Evolutionary conservation across 2,113 vertebrate species (phyloP).

Genomic region (Montifringilla adamsi): DNA sequence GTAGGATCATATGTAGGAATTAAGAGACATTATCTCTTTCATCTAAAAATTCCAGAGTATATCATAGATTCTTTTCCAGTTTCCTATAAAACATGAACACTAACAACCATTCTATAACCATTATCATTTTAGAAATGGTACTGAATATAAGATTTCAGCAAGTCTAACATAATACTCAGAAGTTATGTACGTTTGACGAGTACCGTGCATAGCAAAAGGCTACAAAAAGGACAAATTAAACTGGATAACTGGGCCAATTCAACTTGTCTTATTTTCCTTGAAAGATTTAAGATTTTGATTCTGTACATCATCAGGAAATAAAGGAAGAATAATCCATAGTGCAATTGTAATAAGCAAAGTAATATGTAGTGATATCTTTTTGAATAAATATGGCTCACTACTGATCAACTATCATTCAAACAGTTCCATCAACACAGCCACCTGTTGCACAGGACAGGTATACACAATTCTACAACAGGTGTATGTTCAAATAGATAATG

Average conservation of each 20-base stretch:
- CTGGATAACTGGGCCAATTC: conserved; percentile 64
- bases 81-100: conserved; percentile 63
- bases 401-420: conserved; percentile 42
- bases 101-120: conserved; percentile 47
- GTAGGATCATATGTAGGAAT: conserved; percentile 8
- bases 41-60: conserved; percentile 35
- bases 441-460: conserved; percentile 51
- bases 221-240: conserved; percentile 64
- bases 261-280: conserved; percentile 60
- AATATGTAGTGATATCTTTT: conserved; percentile 64
- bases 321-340: conserved; percentile 72
- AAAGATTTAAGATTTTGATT: conserved; percentile 63
- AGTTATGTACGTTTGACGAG: conserved; percentile 59
- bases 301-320: conserved; percentile 71
- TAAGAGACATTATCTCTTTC: conserved; percentile 9
- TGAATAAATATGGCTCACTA: conserved; percentile 76
- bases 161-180: conserved; percentile 56
- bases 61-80: conserved; percentile 58
- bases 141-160: conserved; percentile 51
- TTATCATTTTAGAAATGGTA: conserved; percentile 61
- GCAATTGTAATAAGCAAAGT: conserved; percentile 73
- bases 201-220: conserved; percentile 73
- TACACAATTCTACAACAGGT: conserved; percentile 52
- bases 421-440: conserved; percentile 45
- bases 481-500: conserved; percentile 37